Evolutionary conservation across 2,888 invertebrate species (phyloP), one percentile per base, ranked within the genome.

Genomic region (Lutraria lutraria): DNA sequence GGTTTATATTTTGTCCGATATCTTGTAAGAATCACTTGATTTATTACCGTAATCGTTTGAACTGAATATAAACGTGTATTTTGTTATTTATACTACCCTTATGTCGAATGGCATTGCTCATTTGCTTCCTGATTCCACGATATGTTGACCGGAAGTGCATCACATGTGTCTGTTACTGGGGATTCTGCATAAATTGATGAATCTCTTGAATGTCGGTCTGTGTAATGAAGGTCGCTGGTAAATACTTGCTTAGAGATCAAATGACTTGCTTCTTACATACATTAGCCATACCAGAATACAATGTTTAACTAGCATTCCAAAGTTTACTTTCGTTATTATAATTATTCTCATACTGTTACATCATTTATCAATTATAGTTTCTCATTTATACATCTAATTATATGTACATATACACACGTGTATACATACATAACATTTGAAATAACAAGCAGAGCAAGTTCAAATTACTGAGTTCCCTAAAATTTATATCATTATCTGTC

Each of bases 1-100:
- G 87, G 87, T 83, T 60, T 63, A 82, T 81, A 81, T 60, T 53
- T 81, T 81, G n/a, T 29, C 54, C 8, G 52, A 72, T 43, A 43
- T 53, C 43, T 56, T 43, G 63, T 53, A 76, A 72, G 31, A 29
- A 21, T 25, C 52, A 21, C 16, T 52, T 25, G n/a, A 25, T 53
- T 54, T 43, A 29, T n/a, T 15, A n/a, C 21, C 4, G 54, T 72
- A 52, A 76, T 29, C 52, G 12, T 13, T n/a, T 25, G 19, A 63
- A 21, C 34, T 63, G 29, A 34, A 19, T 21, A 13, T 19, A 16
- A 19, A 31, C 34, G 16, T 31, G 16, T 76, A 34, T 31, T 19
- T 15, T 25, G 31, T 76, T 76, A 15, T 34, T 19, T 76, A 34
- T 76, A 25, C 25, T 34, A 1, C 16, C 3, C 19, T 6, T 31